These are phyloP conservation scores for Coelopa pilipes DNA, from an alignment of 2,888 invertebrate genomes.

Conservation along the genomic window DNA sequence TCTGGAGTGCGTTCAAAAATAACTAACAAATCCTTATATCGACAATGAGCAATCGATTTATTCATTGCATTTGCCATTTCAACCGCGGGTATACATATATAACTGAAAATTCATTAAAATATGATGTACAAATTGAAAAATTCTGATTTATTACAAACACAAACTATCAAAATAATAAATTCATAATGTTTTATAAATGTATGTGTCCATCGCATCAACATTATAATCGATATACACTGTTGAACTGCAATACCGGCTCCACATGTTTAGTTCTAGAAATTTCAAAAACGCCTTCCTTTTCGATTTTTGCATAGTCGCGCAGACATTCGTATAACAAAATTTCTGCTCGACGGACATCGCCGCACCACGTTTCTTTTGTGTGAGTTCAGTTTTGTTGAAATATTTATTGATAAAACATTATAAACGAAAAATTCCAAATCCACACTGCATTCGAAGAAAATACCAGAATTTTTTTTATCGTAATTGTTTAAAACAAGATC, in stretches of 20 bases:
- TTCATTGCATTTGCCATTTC: no score
- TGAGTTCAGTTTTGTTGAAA: constrained; percentile 44
- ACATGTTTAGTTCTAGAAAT: constrained; percentile 49
- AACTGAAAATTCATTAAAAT: no score
- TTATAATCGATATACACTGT: neutral
- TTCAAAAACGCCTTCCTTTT: constrained; percentile 44
- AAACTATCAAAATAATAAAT: no score
- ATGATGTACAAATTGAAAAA: no score
- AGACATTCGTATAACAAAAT: constrained; percentile 46
- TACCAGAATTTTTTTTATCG: no score
- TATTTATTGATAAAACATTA: constrained; percentile 43
- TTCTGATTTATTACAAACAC: no score
- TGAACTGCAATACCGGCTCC: constrained; percentile 36
- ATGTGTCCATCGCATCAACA: no score
- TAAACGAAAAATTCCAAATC: neutral
- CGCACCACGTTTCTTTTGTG: constrained; percentile 50
- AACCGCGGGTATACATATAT: no score
- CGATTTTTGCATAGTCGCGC: constrained; percentile 31
- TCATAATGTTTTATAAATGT: no score
- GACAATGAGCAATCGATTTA: no score
- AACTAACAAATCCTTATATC: no score
- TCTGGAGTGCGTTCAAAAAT: no score
- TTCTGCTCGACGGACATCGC: constrained; percentile 42
- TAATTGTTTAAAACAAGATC: neutral
- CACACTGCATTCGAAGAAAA: neutral